These are phyloP conservation scores for Drosophila nr. perissopoda DNA, from an alignment of 2,888 invertebrate species.

Conservation along the genomic window DNA sequence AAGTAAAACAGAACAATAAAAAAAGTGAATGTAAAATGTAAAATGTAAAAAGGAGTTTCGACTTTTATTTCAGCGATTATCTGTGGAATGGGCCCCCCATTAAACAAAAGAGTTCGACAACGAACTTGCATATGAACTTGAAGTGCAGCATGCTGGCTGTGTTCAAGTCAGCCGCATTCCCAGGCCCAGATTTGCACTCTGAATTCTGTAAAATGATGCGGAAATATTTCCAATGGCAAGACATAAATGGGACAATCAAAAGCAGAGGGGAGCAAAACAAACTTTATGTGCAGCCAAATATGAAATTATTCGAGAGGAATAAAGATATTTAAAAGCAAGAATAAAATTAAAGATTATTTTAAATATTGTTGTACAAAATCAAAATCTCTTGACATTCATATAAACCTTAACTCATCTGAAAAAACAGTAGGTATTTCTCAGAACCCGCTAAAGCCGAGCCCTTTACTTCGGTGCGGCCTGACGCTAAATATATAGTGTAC, in stretches of 20 bases:
- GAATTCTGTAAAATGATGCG: neutral
- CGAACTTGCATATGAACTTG: slow-evolving; percentile 36
- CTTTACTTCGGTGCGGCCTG: neutral
- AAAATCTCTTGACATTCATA: neutral
- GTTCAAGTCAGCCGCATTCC: slow-evolving; percentile 4
- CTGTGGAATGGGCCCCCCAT: neutral
- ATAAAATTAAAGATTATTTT: neutral
- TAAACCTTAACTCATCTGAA: neutral
- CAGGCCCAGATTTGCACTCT: neutral
- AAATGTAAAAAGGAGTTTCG: slow-evolving; percentile 21
- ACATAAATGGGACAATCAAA: neutral
- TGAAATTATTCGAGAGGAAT: neutral
- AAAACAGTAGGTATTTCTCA: slow-evolving; percentile 1
- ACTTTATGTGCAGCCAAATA: neutral
- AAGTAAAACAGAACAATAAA: slow-evolving; percentile 76
- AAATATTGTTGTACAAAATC: neutral
- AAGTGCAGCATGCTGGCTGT: neutral
- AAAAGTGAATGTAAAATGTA: slow-evolving; percentile 78
- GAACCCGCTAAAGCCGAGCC: neutral
- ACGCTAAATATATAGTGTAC: neutral
- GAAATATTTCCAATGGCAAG: neutral
- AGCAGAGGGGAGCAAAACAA: neutral
- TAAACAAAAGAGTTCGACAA: slow-evolving; percentile 44
- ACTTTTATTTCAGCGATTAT: slow-evolving; percentile 18
- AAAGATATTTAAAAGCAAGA: neutral